Base-by-base conservation (phyloP, 2,797 vertebrate species). In the Lepidocolaptes lacrymiger region DNA sequence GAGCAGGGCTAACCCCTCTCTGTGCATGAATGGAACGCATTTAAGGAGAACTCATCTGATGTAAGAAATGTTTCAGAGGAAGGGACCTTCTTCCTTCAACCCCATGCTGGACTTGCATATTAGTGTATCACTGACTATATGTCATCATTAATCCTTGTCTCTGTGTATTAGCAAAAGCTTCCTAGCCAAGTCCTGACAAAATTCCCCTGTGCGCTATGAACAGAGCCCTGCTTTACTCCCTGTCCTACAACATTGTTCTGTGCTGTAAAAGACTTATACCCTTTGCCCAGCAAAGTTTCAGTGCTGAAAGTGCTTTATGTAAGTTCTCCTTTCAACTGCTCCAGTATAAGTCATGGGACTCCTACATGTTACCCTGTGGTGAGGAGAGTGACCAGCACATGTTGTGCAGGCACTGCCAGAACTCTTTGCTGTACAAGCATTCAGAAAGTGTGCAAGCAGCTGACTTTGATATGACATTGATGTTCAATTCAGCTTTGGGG, bases 1-100 rank as follows among this genome's bases (percentile, higher is more conserved):
- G 80, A 96, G 90, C 85, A 59, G 87, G 36, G 76, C 89, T 93
- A 88, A 48, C 56, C 48, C 34, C 94, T 88, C 56, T 81, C 64
- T 80, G 21, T 80, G 78, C 51, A 18, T 72, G 80, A 91, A 62
- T 77, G 83, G 62, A 79, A 64, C 1, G 1, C 48, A 26, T 91
- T 93, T 72, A 72, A 71, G 68, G n/a, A 85, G 62, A 83, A 77
- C 36, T 89, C 61, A 80, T 55, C 61, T 30, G 10, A n/a, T 62
- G 46, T 54, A 79, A 77, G 88, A 85, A 93, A 51, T 5, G 8
- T 73, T 87, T 73, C 55, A 76, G 51, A 82, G 1, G 5, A 91
- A 89, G 26, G 62, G 10, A 56, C 28, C 32, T 85, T 80, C 58
- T 83, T 86, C 78, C 39, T 88, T 72, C 80, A 82, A 4, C 34